Evolutionary conservation across 2,888 invertebrate genomes (phyloP).

Genomic region (Corythucha ciliata): DNA sequence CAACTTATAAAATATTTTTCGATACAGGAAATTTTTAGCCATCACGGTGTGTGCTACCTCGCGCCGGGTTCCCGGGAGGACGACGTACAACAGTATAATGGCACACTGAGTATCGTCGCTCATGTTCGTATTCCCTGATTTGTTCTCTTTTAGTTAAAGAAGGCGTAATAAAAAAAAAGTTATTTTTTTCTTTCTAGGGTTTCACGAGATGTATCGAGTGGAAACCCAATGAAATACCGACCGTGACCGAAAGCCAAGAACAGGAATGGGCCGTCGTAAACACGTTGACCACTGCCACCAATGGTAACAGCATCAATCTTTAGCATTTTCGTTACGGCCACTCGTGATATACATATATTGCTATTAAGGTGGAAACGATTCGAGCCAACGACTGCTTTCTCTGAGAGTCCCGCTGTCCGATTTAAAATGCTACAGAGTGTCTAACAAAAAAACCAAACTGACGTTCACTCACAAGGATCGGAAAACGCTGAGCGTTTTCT

Average conservation of each 20-base stretch:
- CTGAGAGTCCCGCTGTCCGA: constrained; percentile 53
- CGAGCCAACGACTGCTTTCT: constrained; percentile 44
- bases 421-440: constrained; percentile 55
- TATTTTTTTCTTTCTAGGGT: constrained; percentile 39
- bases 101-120: constrained; percentile 55
- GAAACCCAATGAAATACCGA: constrained; percentile 65
- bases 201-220: constrained; percentile 65
- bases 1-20: too few relatives aligned
- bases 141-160: constrained; percentile 7
- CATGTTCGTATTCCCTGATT: constrained; percentile 13
- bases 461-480: constrained; percentile 58
- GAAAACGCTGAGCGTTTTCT: constrained; percentile 67
- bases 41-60: constrained; percentile 66
- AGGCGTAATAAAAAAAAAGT: neutral
- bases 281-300: constrained; percentile 44
- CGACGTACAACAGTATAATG: constrained; percentile 52
- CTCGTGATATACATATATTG: too few relatives aligned
- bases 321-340: too few relatives aligned
- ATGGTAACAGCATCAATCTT: too few relatives aligned
- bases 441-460: constrained; percentile 36
- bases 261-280: constrained; percentile 75
- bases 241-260: constrained; percentile 58
- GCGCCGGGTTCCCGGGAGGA: constrained; percentile 43
- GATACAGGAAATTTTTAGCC: constrained; percentile 60
- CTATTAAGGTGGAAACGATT: too few relatives aligned